Conservation (phyloP, 2,888 invertebrate genomes). For the Drosophila nr. fundita region DNA sequence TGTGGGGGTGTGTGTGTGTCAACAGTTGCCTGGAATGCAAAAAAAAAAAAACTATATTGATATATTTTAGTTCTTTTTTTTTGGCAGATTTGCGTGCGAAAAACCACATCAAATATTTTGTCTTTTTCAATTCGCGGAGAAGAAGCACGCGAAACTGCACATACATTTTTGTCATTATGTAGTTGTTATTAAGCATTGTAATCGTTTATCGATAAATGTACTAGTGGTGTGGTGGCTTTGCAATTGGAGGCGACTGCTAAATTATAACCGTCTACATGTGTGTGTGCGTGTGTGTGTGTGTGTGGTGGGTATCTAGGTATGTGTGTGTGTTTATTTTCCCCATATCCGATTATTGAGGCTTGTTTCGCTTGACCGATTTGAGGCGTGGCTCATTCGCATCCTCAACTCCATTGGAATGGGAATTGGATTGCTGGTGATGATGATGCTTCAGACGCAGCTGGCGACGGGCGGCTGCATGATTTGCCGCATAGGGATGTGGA, state of each 20-base stretch:
- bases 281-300: conserved; percentile 15
- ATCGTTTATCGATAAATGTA: conserved; percentile 15
- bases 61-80: conserved; percentile 1
- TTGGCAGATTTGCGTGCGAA: conserved; percentile 16
- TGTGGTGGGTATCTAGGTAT: background rate
- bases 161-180: background rate
- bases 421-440: conserved; percentile 47
- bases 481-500: conserved; percentile 84
- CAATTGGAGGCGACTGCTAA: conserved; percentile 29
- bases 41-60: conserved; percentile 9
- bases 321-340: conserved; percentile 6
- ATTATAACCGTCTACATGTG: conserved; percentile 6
- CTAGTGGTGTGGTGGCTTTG: conserved; percentile 20
- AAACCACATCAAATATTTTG: background rate
- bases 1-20: conserved; percentile 11
- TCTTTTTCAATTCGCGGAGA: conserved; percentile 13
- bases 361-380: conserved; percentile 58
- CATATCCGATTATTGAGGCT: conserved; percentile 54
- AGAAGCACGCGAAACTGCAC: conserved; percentile 10
- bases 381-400: conserved; percentile 32
- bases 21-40: conserved; percentile 28
- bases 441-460: conserved; percentile 82
- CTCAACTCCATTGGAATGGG: conserved; percentile 20
- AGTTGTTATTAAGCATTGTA: conserved; percentile 3
- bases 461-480: conserved; percentile 77